Evolutionary conservation across 1,140 invertebrate genomes (phyloP), one percentile per base, ranked within the genome.

Genomic region (Diploscapter pachys): DNA sequence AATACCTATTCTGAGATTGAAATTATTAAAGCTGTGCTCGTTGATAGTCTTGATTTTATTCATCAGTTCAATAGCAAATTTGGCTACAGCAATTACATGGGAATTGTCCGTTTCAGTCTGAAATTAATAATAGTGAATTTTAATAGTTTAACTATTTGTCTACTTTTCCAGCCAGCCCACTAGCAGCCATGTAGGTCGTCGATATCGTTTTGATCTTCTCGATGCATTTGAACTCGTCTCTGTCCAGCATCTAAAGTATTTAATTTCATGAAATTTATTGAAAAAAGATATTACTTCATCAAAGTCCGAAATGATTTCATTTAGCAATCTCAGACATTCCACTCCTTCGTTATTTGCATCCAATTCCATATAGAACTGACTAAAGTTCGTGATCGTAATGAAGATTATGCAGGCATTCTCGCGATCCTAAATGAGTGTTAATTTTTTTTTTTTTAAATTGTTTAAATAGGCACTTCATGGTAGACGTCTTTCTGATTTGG

Each of bases 151-250:
- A 31, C 31, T 31, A 31, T 31, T 49, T 49, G 53, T 56, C 4
- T 51, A 65, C 75, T 71, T 72, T 75, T 6, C 84, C 84, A 48
- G 81, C 84, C 8, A 97, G 88, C 0, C 95, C 95, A 8, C 95
- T 92, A 0, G 94, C 95, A 2, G 94, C 94, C 94, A 97, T 97
- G 86, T 95, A 97, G 2, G 93, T 96, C 3, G 93, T 94, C 5
- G 94, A 94, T 6, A 96, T 93, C 1, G 94, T 97, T 88, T 97
- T 97, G 75, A 97, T 97, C 87, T 97, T 97, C 87, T 97, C 95
- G 81, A 96, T 92, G 50, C 92, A 91, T 77, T 89, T 90, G 85
- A 94, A 96, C 50, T 92, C 87, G 76, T 93, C 92, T 82, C 93
- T 91, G 76, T 91, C 91, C 31, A 94, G 85, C 52, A 95, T 86